phyloP scores from a whole-genome alignment of 2,888 invertebrate genomes.

The Labia minor region DNA sequence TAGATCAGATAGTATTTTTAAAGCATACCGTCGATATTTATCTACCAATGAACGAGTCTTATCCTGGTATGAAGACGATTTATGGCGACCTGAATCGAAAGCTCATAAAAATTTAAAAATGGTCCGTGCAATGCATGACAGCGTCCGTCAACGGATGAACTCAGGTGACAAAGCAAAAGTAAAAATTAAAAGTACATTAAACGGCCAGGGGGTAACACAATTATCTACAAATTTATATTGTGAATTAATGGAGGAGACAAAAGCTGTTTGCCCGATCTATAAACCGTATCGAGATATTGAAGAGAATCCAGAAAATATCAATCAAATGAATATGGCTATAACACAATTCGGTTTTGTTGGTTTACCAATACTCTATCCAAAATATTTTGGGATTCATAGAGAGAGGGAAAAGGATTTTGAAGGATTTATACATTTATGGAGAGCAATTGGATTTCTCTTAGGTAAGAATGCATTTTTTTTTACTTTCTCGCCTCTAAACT shows the following conservation, averaged over 20 bases:
- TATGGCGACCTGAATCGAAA: constrained; percentile 37
- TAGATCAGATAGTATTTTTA: constrained; percentile 38
- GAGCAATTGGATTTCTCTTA: constrained; percentile 41
- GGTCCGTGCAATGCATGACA: constrained; percentile 38
- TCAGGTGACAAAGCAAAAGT: constrained; percentile 27
- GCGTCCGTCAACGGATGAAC: constrained; percentile 32
- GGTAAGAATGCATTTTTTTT: no score
- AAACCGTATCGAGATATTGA: constrained; percentile 8
- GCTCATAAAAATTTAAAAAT: constrained; percentile 37
- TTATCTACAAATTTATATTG: constrained; percentile 26
- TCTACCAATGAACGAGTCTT: constrained; percentile 38
- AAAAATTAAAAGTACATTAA: constrained; percentile 24
- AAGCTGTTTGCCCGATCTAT: constrained; percentile 25
- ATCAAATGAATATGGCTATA: constrained; percentile 43
- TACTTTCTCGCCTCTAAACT: no score
- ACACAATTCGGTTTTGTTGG: constrained; percentile 45
- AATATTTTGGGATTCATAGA: constrained; percentile 34
- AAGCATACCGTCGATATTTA: constrained; percentile 35
- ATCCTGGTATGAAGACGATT: constrained; percentile 41
- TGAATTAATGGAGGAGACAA: constrained; percentile 29
- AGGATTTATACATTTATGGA: constrained; percentile 44
- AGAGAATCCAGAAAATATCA: constrained; percentile 29
- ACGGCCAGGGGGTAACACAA: constrained; percentile 18
- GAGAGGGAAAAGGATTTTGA: constrained; percentile 39
- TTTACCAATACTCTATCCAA: constrained; percentile 37